Evolutionary conservation across 2,888 invertebrate species (phyloP).

Genomic region (Ceriagrion tenellum): DNA sequence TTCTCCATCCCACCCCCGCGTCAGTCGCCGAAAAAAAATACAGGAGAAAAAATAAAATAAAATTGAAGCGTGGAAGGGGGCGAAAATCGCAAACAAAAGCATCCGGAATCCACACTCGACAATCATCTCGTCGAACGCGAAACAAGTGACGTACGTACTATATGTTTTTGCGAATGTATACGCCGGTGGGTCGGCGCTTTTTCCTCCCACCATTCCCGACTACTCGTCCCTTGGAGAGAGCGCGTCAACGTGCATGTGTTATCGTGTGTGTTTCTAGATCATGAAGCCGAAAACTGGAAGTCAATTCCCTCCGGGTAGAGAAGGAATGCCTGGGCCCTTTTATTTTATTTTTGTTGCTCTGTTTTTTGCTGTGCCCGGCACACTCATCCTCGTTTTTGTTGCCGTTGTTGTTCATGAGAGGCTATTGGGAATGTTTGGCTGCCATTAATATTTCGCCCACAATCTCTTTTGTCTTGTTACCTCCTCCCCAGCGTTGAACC

Average conservation of each 20-base stretch:
- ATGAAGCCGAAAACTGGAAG: constrained; percentile 21
- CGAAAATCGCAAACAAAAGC: background rate
- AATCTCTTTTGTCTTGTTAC: background rate
- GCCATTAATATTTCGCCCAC: background rate
- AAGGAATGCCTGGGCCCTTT: background rate
- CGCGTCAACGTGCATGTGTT: background rate
- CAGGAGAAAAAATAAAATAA: background rate
- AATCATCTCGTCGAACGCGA: constrained; percentile 16
- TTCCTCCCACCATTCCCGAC: background rate
- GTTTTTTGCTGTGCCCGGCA: background rate
- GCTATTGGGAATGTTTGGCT: background rate
- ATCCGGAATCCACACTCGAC: background rate
- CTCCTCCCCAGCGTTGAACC: background rate
- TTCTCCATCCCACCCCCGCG: background rate
- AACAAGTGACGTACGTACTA: background rate
- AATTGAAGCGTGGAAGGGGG: background rate
- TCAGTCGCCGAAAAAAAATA: background rate
- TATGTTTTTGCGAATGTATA: background rate
- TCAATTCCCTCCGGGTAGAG: background rate
- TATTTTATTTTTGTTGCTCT: background rate
- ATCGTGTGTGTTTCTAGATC: constrained; percentile 11
- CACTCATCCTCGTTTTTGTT: background rate
- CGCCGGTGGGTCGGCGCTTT: background rate
- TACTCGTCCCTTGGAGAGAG: background rate
- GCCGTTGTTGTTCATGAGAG: background rate